Evolutionary conservation across 2,797 vertebrate genomes (phyloP).

Genomic region (Rhabdophis nuchalis): DNA sequence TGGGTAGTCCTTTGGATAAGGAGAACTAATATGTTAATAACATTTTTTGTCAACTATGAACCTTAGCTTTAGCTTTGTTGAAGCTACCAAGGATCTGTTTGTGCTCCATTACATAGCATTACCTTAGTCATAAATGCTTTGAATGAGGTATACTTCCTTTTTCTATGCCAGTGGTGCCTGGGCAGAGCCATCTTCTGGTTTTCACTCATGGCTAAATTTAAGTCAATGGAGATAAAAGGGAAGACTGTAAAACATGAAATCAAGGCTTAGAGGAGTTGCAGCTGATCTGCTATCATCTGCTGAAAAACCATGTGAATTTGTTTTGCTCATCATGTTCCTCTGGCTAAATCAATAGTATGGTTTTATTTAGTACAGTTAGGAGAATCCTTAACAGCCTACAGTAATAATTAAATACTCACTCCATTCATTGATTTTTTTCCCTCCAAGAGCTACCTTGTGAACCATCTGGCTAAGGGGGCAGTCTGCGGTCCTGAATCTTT

Average conservation of each 20-base stretch:
- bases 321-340: not conserved
- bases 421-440: conserved; percentile 19
- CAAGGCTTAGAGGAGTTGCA: not conserved
- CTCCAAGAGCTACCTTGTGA: not conserved
- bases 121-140: not conserved
- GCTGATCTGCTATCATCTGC: not conserved
- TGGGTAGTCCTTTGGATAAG: not conserved
- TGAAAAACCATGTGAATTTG: conserved; percentile 10
- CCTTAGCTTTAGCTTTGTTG: not conserved
- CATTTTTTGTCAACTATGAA: not conserved
- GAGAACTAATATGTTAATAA: not conserved
- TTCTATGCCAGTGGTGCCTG: not conserved
- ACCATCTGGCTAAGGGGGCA: conserved; percentile 9
- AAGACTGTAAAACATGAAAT: not conserved
- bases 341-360: not conserved
- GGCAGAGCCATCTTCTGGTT: not conserved
- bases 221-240: not conserved
- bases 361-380: not conserved
- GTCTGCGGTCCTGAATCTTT: not conserved
- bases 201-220: not conserved
- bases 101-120: not conserved
- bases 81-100: not conserved
- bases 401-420: conserved; percentile 15
- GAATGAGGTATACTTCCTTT: not conserved
- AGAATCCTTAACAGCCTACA: conserved; percentile 12